Evolutionary conservation across 23 tunicate genomes (phyloP), one percentile per base, ranked within the genome.

Genomic region (Botrylloides violaceus): DNA sequence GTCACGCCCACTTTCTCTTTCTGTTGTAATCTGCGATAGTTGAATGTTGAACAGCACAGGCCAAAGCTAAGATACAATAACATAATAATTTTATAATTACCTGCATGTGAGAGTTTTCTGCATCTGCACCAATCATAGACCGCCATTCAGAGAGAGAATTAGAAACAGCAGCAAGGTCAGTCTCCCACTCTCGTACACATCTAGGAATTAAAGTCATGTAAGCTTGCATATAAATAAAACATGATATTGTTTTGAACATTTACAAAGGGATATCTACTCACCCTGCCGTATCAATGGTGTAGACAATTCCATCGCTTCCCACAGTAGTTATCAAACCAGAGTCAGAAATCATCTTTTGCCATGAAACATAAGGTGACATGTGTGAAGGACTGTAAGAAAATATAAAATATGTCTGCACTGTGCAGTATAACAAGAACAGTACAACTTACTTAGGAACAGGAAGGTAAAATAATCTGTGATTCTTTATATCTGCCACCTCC

Each of bases 111-210:
- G 75, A 82, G 39, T 79, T 2, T 15, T 63, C 72, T 15, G 80
- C 91, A 37, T 79, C 91, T 2, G 84, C 49, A 12, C 98, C 98
- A 61, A 91, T 83, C 85, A 91, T 78, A 3, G 77, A 47, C 66
- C 81, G 78, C 98, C 98, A 91, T 62, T 91, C 91, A 27, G 71
- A 63, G 61, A 91, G 35, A 19, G 98, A 83, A 28, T 83, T 65
- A 32, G 77, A 75, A 1, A 91, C 36, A 27, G 80, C 80, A 63
- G 58, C 9, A 59, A 83, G 58, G 3, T 87, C 82, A 29, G 91
- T 91, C 57, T 91, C 98, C 90, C 90, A 91, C 39, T 91, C 98
- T 24, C 98, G 76, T 9, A 87, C 86, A 58, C 82, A 80, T 7
- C 94, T 85, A 34, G 20, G 4, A 49, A 32, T 32, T 5, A 76